Evolutionary conservation across 2,888 invertebrate species (phyloP), one percentile per base, ranked within the genome.

Genomic region (Diaprepes abbreviatus): DNA sequence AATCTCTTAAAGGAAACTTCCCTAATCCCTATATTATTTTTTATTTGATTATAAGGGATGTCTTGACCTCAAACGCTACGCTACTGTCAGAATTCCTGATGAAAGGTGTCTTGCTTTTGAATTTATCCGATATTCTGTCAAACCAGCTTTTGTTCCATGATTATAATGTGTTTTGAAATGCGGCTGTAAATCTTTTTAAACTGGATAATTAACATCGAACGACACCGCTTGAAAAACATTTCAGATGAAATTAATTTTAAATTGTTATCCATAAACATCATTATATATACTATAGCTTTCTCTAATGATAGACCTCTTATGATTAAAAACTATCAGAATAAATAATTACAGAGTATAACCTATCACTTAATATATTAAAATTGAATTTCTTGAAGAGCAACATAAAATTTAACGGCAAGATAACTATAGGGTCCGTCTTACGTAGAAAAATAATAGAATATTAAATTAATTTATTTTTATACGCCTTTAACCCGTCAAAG

Each of bases 181-280:
- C 19, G 35, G 17, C 54, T 19, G 54, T 54, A 54, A 54, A 54
- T 54, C 54, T 54, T 54, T 54, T 54, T 33, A 33, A 54, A 54
- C 54, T 54, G 54, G 54, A 54, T 54, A 35, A 54, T 54, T 54
- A 54, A 28, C 54, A 54, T 33, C 54, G 33, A 50, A 19, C 35
- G 54, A 54, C 54, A 54, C 54, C 33, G 19, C 31, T 35, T 19
- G 54, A 54, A 54, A 54, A 54, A 35, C 54, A 54, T 35, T 54
- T 54, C 33, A 14, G 35, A 54, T 54, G 35, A 54, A 54, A 54
- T 54, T 54, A 54, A 54, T 35, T 54, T 35, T 10, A 54, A 54
- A 54, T 54, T 54, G 35, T 54, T 31, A 54, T 54, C 54, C 54
- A 54, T 54, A 54, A 54, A 54, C 54, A 54, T 54, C 54, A 54